phyloP scores from a whole-genome alignment of 2,797 vertebrate species.

The Schizopygopsis malacanthus region DNA sequence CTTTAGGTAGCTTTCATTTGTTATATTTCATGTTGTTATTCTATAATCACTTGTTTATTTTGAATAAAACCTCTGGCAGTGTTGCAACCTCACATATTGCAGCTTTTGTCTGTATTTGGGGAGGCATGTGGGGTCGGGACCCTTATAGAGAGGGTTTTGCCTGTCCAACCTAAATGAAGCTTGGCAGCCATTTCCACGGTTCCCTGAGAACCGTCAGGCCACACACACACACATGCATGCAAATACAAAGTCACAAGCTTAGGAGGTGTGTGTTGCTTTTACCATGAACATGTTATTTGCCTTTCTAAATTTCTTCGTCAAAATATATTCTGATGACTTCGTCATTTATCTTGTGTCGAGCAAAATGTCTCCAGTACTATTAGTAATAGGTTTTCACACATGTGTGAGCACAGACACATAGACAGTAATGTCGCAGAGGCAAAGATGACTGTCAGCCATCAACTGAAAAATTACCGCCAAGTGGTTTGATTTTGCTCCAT shows the following conservation, averaged over 20 bases:
- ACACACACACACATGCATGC: constrained; percentile 50
- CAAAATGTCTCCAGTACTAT: constrained; percentile 36
- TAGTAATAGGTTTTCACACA: constrained; percentile 48
- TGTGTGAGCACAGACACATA: constrained; percentile 40
- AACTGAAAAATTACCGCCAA: not conserved
- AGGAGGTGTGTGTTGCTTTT: constrained; percentile 50
- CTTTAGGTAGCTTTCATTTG: not conserved
- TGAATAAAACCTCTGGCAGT: not conserved
- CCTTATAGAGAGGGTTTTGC: constrained; percentile 26
- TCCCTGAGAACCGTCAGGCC: constrained; percentile 45
- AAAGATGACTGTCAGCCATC: not conserved
- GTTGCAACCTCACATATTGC: not conserved
- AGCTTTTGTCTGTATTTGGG: constrained; percentile 4
- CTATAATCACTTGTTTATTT: not conserved
- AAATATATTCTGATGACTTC: constrained; percentile 35
- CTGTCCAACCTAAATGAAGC: constrained; percentile 56
- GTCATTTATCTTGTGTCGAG: constrained; percentile 25
- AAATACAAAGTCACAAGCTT: constrained; percentile 50
- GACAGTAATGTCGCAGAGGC: constrained; percentile 31
- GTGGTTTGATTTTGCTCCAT: constrained; percentile 1
- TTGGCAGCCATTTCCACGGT: constrained; percentile 45
- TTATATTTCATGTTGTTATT: not conserved
- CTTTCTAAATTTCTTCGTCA: constrained; percentile 45
- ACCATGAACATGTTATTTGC: constrained; percentile 42
- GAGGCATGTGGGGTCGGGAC: not conserved